phyloP scores from a whole-genome alignment of 2,797 vertebrate genomes.

The Eulemur mongoz region DNA sequence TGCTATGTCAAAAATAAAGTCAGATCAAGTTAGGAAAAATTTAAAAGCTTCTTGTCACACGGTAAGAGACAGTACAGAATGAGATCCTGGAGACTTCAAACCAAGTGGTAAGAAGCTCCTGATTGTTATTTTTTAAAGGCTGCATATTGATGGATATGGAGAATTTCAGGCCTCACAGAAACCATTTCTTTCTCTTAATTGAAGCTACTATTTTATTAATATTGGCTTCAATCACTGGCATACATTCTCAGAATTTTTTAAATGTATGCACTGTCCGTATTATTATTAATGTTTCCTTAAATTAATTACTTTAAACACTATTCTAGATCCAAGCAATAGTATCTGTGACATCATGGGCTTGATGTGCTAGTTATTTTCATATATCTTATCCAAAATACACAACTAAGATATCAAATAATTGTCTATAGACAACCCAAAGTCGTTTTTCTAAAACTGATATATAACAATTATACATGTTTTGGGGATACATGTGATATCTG shows the following conservation, averaged over 20 bases:
- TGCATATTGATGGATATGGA: background rate
- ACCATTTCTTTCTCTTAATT: background rate
- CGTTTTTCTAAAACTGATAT: background rate
- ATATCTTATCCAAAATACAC: background rate
- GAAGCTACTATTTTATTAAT: background rate
- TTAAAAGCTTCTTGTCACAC: too few species aligned
- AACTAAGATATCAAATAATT: background rate
- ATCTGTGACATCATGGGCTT: background rate
- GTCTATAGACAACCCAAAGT: background rate
- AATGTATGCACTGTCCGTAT: background rate
- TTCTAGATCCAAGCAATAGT: background rate
- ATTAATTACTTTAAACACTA: background rate
- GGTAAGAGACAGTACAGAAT: background rate
- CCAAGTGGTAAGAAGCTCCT: background rate
- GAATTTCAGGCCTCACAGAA: background rate
- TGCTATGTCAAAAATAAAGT: background rate
- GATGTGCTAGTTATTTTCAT: background rate
- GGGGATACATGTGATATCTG: background rate
- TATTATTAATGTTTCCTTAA: background rate
- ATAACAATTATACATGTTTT: background rate
- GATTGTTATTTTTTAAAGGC: slow-evolving; percentile 3
- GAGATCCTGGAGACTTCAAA: background rate
- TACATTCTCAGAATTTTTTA: background rate
- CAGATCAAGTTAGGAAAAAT: too few species aligned
- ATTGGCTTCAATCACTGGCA: background rate